phyloP scores from a whole-genome alignment of 2,797 vertebrate genomes.

The Acrocephalus scirpaceus region DNA sequence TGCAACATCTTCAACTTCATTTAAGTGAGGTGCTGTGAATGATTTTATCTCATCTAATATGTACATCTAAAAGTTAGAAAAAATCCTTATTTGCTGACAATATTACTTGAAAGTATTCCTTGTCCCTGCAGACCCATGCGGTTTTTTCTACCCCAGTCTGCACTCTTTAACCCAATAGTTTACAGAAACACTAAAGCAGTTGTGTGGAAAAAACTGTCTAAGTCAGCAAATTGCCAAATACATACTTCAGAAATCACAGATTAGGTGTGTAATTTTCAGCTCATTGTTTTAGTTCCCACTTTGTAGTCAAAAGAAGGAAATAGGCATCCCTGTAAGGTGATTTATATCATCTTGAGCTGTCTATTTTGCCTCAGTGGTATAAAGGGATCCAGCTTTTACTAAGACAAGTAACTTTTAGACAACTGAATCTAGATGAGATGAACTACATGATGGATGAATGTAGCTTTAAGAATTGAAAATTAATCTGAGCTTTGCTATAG shows the following conservation, averaged over 20 bases:
- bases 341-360: neutral
- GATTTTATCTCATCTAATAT: neutral
- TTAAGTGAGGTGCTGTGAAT: neutral
- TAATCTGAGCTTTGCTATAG: neutral
- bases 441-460: neutral
- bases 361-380: neutral
- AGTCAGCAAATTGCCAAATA: neutral
- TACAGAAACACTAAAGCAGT: neutral
- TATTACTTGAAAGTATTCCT: neutral
- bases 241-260: neutral
- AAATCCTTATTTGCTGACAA: neutral
- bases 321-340: neutral
- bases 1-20: neutral
- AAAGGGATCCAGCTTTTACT: neutral
- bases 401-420: neutral
- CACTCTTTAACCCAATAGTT: neutral
- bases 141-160: neutral
- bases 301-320: neutral
- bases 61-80: neutral
- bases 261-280: neutral
- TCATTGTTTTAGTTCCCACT: neutral
- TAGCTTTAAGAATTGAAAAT: neutral
- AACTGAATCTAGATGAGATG: neutral
- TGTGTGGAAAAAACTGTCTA: neutral
- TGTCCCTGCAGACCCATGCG: accelerated